Conservation (phyloP, 2,797 vertebrate species). For the Sebastes cheni region DNA sequence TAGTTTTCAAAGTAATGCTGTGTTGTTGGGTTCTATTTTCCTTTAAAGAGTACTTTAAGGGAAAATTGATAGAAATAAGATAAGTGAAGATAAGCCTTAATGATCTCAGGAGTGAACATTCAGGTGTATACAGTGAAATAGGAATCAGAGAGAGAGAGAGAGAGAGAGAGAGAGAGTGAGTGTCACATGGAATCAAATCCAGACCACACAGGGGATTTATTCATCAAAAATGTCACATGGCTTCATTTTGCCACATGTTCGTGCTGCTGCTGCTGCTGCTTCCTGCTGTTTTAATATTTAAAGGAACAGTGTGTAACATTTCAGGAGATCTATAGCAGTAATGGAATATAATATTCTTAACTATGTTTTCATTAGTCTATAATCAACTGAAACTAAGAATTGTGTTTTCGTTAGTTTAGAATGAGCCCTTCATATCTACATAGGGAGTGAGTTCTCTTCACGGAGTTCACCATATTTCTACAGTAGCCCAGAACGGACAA, state of each 20-base stretch:
- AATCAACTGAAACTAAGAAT: too few species aligned
- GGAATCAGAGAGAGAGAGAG: background rate
- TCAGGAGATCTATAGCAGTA: too few species aligned
- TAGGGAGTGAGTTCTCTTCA: too few species aligned
- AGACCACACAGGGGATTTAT: slow-evolving; percentile 16
- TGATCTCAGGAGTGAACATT: background rate
- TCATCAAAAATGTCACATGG: background rate
- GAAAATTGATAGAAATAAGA: background rate
- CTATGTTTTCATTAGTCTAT: too few species aligned
- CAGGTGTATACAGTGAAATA: background rate
- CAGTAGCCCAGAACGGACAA: too few species aligned
- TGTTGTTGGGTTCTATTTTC: background rate
- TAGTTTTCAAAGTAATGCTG: background rate
- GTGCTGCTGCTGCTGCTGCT: background rate
- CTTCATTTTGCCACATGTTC: background rate
- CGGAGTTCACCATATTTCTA: too few species aligned
- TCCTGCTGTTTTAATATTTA: background rate
- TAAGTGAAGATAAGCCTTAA: background rate
- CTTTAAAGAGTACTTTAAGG: background rate
- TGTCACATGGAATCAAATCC: background rate
- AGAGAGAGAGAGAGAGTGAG: background rate
- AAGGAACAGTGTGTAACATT: background rate
- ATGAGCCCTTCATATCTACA: too few species aligned
- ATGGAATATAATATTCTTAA: too few species aligned
- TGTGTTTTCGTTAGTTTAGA: too few species aligned